Evolutionary conservation across 2,888 invertebrate species (phyloP).

Genomic region (Shargacucullia verbasci): DNA sequence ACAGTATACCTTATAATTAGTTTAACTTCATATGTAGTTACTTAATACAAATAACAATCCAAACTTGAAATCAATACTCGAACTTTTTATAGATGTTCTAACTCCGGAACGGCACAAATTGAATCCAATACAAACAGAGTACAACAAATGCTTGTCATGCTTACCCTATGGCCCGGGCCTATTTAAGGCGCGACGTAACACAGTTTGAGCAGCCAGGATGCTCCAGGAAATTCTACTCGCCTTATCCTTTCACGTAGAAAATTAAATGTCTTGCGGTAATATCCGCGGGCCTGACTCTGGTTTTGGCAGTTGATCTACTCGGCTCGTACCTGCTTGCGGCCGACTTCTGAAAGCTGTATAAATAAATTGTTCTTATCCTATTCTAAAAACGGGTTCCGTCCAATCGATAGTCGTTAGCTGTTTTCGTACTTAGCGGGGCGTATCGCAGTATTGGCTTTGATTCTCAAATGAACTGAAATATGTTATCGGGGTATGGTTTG

Average conservation of each 20-base stretch:
- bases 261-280: conserved; percentile 87
- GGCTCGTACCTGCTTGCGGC: conserved; percentile 60
- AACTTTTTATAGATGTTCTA: conserved; percentile 38
- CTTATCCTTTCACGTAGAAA: conserved; percentile 89
- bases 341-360: conserved; percentile 52
- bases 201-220: conserved; percentile 79
- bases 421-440: conserved; percentile 20
- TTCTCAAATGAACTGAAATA: conserved; percentile 35
- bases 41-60: conserved; percentile 19
- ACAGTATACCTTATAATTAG: background rate
- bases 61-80: conserved; percentile 42
- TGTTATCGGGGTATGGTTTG: conserved; percentile 8
- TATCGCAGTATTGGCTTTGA: conserved; percentile 19
- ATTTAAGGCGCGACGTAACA: conserved; percentile 76
- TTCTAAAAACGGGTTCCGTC: conserved; percentile 34
- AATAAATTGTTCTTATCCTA: conserved; percentile 55
- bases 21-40: no score
- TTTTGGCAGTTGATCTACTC: conserved; percentile 85
- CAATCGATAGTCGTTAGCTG: conserved; percentile 37
- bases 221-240: conserved; percentile 81
- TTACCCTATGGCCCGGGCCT: conserved; percentile 59
- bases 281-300: conserved; percentile 80
- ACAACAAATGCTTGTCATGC: conserved; percentile 60
- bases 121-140: conserved; percentile 42
- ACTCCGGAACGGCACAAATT: conserved; percentile 36